These are phyloP conservation scores for Eolophus roseicapilla DNA, from an alignment of 2,113 vertebrate genomes.

Conservation along the genomic window DNA sequence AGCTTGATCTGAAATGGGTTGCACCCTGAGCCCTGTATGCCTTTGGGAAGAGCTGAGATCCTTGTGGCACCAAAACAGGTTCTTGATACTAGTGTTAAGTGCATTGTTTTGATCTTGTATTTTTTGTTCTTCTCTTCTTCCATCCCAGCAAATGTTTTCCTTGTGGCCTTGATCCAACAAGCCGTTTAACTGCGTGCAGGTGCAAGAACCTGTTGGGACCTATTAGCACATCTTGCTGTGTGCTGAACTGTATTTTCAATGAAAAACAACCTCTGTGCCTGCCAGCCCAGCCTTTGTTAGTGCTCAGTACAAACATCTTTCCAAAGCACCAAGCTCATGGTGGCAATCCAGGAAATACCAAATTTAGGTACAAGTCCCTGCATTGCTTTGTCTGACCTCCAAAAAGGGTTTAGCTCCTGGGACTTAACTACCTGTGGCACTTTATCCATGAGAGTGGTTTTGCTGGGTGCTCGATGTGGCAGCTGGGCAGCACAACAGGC, in stretches of 20 bases:
- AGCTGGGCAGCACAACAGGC: background rate
- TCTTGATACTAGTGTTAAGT: background rate
- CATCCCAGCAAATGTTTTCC: background rate
- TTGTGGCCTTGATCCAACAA: background rate
- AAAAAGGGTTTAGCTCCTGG: background rate
- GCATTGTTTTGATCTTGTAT: background rate
- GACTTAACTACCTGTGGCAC: background rate
- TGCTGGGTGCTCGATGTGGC: background rate
- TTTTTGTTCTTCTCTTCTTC: background rate
- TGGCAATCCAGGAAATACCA: background rate
- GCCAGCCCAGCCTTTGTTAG: background rate
- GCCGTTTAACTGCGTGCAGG: background rate
- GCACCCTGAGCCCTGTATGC: rapidly evolving
- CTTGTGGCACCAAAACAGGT: background rate
- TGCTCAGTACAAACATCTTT: background rate
- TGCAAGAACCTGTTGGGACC: background rate
- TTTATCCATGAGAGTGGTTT: background rate
- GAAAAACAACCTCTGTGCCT: background rate
- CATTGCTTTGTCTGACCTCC: background rate
- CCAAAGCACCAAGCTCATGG: background rate
- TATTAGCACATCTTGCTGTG: background rate
- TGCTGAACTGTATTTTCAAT: background rate
- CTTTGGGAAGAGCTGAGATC: background rate
- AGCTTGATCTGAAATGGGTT: rapidly evolving
- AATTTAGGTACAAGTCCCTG: background rate